Percentiles rank a stretch among this genome's conserved stretches.
Evolutionary conservation across 2,113 vertebrate species (phyloP).

Genomic region (Gymnogyps californianus): DNA sequence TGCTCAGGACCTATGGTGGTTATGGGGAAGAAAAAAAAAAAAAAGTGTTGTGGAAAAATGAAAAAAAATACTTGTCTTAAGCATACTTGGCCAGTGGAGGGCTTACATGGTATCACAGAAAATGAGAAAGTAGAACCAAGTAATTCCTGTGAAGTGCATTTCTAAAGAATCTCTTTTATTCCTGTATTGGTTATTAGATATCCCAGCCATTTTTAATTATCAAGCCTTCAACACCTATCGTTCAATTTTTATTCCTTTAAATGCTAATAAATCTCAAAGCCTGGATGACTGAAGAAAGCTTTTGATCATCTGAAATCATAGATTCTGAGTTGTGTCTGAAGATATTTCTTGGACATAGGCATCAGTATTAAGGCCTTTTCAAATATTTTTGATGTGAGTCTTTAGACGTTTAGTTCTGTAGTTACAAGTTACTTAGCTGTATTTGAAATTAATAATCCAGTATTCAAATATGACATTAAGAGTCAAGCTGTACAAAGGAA

Average conservation of each 20-base stretch:
- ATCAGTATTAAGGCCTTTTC: neutral
- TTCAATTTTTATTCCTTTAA: neutral
- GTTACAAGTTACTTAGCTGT: neutral
- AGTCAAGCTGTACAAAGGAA: neutral
- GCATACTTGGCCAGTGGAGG: neutral
- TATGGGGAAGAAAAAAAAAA: neutral
- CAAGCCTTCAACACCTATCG: neutral
- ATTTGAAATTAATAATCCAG: neutral
- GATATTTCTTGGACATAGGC: neutral
- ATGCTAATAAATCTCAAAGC: neutral
- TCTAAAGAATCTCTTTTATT: neutral
- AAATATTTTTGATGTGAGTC: neutral
- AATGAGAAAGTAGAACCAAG: neutral
- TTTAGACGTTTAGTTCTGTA: neutral
- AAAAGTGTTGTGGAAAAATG: neutral
- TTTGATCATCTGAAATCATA: neutral
- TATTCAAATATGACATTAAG: neutral
- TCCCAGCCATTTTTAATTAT: neutral
- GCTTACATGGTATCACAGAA: neutral
- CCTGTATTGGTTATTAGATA: neutral
- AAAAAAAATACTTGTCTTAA: neutral
- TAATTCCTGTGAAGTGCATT: neutral
- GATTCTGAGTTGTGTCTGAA: neutral
- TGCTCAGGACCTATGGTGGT: neutral
- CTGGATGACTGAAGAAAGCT: neutral